These are phyloP conservation scores for Meta bourneti DNA, from an alignment of 2,888 invertebrate genomes.

Conservation along the genomic window DNA sequence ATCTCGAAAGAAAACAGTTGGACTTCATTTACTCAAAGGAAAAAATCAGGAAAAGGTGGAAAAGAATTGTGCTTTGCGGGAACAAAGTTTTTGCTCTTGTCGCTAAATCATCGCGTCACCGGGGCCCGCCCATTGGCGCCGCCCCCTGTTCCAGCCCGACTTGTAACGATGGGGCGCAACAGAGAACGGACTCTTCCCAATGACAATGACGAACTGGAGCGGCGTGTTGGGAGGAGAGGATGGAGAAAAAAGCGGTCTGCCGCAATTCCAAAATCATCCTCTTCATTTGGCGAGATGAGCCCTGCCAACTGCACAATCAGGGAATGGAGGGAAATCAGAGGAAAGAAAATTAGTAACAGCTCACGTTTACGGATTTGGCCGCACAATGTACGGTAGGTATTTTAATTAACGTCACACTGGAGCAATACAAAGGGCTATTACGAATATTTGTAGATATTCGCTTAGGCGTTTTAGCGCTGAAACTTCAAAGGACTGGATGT, in stretches of 20 bases:
- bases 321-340: no score
- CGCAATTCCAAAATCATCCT: constrained; percentile 9
- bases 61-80: constrained; percentile 44
- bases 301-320: not conserved
- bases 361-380: not conserved
- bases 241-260: not conserved
- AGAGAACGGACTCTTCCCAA: constrained; percentile 63
- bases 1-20: no score
- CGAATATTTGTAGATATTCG: no score
- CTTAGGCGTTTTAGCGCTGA: no score
- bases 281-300: constrained; percentile 30
- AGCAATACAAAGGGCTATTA: no score
- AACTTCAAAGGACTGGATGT: no score
- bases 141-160: constrained; percentile 46
- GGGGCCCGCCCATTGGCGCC: constrained; percentile 43
- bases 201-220: constrained; percentile 63
- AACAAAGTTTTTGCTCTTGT: constrained; percentile 55
- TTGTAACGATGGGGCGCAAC: constrained; percentile 57
- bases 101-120: constrained; percentile 67
- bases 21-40: no score
- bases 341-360: not conserved
- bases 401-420: no score
- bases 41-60: not conserved
- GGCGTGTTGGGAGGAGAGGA: constrained; percentile 3
- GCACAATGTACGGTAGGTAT: no score